phyloP scores from a whole-genome alignment of 2,113 vertebrate genomes.

The Ptilorrhoa leucosticta region DNA sequence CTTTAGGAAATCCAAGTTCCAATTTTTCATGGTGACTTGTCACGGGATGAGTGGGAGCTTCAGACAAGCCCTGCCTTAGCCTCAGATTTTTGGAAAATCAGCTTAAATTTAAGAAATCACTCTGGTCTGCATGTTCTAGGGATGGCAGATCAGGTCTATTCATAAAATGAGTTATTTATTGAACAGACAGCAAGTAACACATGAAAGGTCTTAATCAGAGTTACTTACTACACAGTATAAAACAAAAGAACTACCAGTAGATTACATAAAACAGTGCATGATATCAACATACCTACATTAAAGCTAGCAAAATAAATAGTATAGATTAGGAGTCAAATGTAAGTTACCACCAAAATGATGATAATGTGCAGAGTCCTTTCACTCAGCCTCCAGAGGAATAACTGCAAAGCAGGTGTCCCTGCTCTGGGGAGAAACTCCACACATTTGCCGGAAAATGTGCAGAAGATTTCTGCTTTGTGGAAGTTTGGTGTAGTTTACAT shows the following conservation, averaged over 20 bases:
- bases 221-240: not conserved
- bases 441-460: not conserved
- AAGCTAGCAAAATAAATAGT: not conserved
- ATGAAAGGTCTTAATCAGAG: not conserved
- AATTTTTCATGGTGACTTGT: not conserved
- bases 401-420: rapidly evolving
- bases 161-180: not conserved
- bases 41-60: rapidly evolving
- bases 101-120: not conserved
- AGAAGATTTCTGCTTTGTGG: not conserved
- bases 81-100: not conserved
- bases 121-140: not conserved
- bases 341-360: not conserved
- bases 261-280: not conserved
- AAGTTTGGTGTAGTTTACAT: not conserved
- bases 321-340: not conserved
- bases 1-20: not conserved
- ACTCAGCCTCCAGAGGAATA: not conserved
- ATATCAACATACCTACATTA: not conserved
- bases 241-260: not conserved
- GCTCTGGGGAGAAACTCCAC: not conserved
- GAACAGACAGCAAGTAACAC: not conserved
- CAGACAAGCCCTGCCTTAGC: not conserved
- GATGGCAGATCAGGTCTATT: not conserved
- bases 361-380: not conserved